Conservation (phyloP, 1,140 invertebrate species). For the Tachypleus tridentatus region DNA sequence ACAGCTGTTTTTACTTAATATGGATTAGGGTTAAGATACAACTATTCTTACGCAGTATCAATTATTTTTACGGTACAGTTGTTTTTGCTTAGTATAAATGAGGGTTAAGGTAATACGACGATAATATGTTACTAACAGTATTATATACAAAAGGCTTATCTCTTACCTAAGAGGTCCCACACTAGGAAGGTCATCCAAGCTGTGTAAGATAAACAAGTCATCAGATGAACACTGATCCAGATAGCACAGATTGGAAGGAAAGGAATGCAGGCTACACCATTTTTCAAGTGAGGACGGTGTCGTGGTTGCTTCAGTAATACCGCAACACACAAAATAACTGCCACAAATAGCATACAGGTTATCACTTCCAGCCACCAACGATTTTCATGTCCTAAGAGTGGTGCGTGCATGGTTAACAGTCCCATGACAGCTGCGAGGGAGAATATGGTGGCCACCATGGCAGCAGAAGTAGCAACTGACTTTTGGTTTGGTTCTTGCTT, state of each 20-base stretch:
- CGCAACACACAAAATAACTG: constrained; percentile 10
- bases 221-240: constrained; percentile 22
- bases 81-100: no score
- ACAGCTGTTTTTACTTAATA: no score
- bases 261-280: constrained; percentile 22
- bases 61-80: no score
- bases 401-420: constrained; percentile 15
- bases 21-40: no score
- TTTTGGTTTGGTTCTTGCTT: constrained; percentile 14
- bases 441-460: constrained; percentile 11
- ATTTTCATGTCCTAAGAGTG: not conserved
- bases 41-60: no score
- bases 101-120: no score
- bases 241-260: constrained; percentile 22
- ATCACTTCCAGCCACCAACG: constrained; percentile 19
- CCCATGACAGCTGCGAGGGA: constrained; percentile 17
- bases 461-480: constrained; percentile 7
- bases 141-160: no score
- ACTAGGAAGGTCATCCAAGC: constrained; percentile 20
- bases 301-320: constrained; percentile 15
- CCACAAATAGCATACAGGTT: constrained; percentile 10
- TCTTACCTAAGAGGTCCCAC: constrained; percentile 7
- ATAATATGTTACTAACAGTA: no score
- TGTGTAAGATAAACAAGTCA: constrained; percentile 15
- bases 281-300: constrained; percentile 7